Evolutionary conservation across 2,797 vertebrate genomes (phyloP).

Genomic region (Periophthalmus magnuspinnatus): DNA sequence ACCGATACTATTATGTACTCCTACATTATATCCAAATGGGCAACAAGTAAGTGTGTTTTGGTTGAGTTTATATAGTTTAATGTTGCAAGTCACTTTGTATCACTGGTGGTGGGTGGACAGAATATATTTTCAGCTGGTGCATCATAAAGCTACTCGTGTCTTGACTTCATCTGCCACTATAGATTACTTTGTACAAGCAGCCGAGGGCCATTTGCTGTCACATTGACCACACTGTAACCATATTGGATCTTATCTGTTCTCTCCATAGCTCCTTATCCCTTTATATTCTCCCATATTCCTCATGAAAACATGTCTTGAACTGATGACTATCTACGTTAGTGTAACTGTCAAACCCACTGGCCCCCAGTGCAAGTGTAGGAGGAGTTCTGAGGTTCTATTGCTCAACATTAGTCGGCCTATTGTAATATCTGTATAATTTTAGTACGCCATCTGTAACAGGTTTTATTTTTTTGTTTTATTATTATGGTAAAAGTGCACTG

Average conservation of each 20-base stretch:
- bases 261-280: conserved; percentile 26
- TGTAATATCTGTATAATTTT: not conserved
- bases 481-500: too few relatives aligned
- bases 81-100: not conserved
- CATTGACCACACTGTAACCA: conserved; percentile 13
- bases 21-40: not conserved
- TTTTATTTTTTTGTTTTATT: too few relatives aligned
- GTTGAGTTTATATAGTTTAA: not conserved
- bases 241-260: conserved; percentile 31
- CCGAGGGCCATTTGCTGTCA: conserved; percentile 21
- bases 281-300: conserved; percentile 47
- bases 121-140: conserved; percentile 1
- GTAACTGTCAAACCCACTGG: conserved; percentile 17
- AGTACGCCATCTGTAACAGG: not conserved
- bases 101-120: not conserved
- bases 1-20: not conserved
- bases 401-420: not conserved
- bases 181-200: conserved; percentile 22
- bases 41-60: not conserved
- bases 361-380: not conserved
- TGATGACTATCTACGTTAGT: conserved; percentile 31
- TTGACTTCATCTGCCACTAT: conserved; percentile 32
- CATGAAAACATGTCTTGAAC: conserved; percentile 27
- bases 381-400: not conserved
- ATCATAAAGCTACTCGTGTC: conserved; percentile 25